Conservation (phyloP, 1,140 invertebrate genomes). For the Drosophila sp. region DNA sequence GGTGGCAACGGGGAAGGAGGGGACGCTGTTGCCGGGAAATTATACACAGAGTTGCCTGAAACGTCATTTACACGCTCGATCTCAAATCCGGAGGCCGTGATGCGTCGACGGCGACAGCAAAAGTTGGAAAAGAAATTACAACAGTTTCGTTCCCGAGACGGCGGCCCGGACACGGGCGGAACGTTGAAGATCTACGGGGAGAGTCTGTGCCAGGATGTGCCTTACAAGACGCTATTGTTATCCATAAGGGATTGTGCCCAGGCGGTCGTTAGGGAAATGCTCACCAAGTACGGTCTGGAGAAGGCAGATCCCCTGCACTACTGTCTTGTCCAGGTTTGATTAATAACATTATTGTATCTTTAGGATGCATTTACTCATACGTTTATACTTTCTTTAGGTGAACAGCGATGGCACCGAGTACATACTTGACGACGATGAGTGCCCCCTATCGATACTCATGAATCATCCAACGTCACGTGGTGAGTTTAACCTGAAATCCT, state of each 20-base stretch:
- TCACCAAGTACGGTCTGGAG: conserved; percentile 97
- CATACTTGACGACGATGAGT: conserved; percentile 98
- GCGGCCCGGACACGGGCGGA: conserved; percentile 96
- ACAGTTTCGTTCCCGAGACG: conserved; percentile 96
- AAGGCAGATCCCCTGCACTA: conserved; percentile 95
- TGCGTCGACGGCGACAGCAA: conserved; percentile 97
- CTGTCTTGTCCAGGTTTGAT: conserved; percentile 95
- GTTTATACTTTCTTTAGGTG: conserved; percentile 85
- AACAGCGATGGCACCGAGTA: conserved; percentile 92
- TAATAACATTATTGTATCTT: not conserved
- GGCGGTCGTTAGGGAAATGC: conserved; percentile 97
- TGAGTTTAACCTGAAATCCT: conserved; percentile 85
- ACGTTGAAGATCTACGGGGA: conserved; percentile 99
- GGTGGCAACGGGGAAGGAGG: conserved; percentile 48
- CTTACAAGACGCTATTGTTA: conserved; percentile 98
- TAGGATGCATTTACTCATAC: not conserved
- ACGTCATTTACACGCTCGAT: conserved; percentile 99
- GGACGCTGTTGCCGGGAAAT: conserved; percentile 92
- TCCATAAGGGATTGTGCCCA: conserved; percentile 96
- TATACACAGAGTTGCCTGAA: conserved; percentile 98
- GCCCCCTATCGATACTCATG: conserved; percentile 97
- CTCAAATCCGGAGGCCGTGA: conserved; percentile 99
- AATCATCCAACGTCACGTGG: conserved; percentile 93
- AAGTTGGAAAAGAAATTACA: conserved; percentile 98
- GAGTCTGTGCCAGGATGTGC: conserved; percentile 97